These are phyloP conservation scores for Arctocebus calabarensis DNA, from an alignment of 2,797 vertebrate genomes.

Conservation along the genomic window DNA sequence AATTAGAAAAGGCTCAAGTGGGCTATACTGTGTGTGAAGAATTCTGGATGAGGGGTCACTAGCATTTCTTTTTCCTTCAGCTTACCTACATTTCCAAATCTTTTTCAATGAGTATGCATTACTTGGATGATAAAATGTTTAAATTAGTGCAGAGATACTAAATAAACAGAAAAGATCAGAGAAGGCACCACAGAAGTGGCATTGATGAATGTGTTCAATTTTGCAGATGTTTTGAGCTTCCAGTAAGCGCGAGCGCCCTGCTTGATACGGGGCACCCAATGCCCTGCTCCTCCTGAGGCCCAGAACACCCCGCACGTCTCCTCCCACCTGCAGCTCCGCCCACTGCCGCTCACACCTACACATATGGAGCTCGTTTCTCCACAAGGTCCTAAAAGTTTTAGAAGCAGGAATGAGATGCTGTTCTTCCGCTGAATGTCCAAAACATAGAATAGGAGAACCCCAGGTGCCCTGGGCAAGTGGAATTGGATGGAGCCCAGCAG, in stretches of 20 bases:
- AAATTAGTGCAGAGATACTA: background rate
- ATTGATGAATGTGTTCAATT: background rate
- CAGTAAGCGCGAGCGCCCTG: background rate
- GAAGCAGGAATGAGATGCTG: background rate
- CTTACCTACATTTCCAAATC: background rate
- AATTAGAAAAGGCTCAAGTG: background rate
- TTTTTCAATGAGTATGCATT: background rate
- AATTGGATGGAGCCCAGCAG: background rate
- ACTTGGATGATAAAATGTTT: background rate
- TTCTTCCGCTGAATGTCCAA: background rate
- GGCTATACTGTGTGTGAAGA: background rate
- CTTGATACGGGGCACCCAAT: background rate
- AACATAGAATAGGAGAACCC: background rate
- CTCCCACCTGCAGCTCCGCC: background rate
- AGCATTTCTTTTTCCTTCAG: background rate
- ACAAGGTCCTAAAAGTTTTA: background rate
- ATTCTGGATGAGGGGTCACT: background rate
- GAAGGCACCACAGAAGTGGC: background rate
- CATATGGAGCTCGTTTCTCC: background rate
- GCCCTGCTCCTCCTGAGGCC: background rate
- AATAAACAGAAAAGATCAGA: background rate
- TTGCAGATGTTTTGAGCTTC: background rate
- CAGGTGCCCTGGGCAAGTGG: fast-evolving
- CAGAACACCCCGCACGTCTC: background rate
- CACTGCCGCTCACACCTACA: background rate